Evolutionary conservation across 2,888 invertebrate genomes (phyloP), one percentile per base, ranked within the genome.

Genomic region (Trichopoda pennipes): DNA sequence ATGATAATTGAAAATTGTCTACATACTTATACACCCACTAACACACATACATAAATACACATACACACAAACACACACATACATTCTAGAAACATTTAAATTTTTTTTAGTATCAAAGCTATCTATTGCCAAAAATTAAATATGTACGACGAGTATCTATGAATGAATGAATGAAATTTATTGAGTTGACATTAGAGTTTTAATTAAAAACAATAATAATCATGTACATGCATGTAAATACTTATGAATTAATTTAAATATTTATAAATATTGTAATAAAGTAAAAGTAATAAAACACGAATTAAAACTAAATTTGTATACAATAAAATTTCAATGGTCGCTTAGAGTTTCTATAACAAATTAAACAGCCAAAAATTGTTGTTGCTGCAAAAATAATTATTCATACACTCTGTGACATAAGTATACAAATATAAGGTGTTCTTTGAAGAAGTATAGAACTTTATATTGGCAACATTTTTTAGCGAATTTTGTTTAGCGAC

Each of bases 1-100:
- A 74, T 66, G 69, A 82, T 82, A 78, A 79, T 75, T 70, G 70
- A 38, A 75, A 79, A 75, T 4, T 63, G 21, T 76, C 35, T 56
- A 35, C 10, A 16, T 17, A 56, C 47, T 19, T 6, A 61, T 32
- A 32, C 75, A 42, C 14, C n/a, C n/a, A n/a, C n/a, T n/a, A n/a
- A 42, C 12, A 14, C 42, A 28, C n/a, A 61, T 10, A 17, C 17
- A 10, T 16, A 14, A 6, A 16, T 12, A 44, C 16, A 9, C 16
- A n/a, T n/a, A 0, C 28, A 28, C 42, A 7, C 1, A 4, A 21
- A 6, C 12, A 38, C 12, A 12, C 8, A 28, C 28, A 28, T 4
- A 28, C 28, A 28, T 8, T 7, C 8, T 28, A 28, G 28, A 28
- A 28, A 2, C 12, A 38, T 3, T 38, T 12, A 38, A 38, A 38